A percentile compares a stretch with the other conserved stretches of the same genome.
These are phyloP conservation scores for Zoanthus gigantus DNA, from an alignment of 92 coral and sea anemone species.

Conservation along the genomic window DNA sequence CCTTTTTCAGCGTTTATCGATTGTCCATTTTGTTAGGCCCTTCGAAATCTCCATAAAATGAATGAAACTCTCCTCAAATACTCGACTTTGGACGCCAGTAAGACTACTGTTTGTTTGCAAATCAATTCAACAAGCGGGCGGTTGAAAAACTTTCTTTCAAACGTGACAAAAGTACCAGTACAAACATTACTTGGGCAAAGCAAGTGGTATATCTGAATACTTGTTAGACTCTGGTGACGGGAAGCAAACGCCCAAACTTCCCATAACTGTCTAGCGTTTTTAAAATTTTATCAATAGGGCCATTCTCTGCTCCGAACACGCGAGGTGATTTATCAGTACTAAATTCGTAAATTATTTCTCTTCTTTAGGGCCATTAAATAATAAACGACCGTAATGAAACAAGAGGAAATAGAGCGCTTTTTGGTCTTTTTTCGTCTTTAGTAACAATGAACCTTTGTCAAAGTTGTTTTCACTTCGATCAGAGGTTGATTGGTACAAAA, in stretches of 20 bases:
- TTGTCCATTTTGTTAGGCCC: constrained; percentile 11
- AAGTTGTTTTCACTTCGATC: constrained; percentile 11
- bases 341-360: constrained; percentile 10
- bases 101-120: constrained; percentile 30
- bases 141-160: constrained; percentile 10
- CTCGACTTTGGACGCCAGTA: constrained; percentile 4
- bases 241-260: not conserved
- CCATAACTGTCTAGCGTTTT: not conserved
- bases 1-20: constrained; percentile 4
- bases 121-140: not conserved
- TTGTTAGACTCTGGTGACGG: not conserved
- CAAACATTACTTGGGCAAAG: constrained; percentile 9
- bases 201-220: constrained; percentile 25
- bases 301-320: constrained; percentile 1
- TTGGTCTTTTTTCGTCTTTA: constrained; percentile 33
- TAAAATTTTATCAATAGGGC: constrained; percentile 1
- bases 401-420: constrained; percentile 28
- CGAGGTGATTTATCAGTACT: constrained; percentile 41
- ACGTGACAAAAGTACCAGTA: constrained; percentile 10
- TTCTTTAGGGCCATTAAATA: constrained; percentile 42
- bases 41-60: not conserved
- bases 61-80: constrained; percentile 9
- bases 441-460: constrained; percentile 65
- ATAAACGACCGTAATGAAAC: constrained; percentile 45
- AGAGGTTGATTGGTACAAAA: constrained; percentile 63